Base-by-base conservation (phyloP, 92 coral and sea anemone species). In the Zoanthus sansibaricus region DNA sequence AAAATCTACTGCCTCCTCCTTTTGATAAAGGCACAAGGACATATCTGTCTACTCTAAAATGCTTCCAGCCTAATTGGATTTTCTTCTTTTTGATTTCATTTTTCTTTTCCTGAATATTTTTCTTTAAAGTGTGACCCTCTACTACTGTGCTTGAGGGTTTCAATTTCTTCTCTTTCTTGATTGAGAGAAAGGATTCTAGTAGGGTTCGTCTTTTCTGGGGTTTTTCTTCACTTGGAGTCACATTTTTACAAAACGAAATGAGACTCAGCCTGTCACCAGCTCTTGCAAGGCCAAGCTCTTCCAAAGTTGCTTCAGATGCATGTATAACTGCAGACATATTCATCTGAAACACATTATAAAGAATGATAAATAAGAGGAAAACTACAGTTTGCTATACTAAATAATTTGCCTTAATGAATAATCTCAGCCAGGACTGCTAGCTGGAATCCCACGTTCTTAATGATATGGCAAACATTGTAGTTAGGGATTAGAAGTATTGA, bases 1-100 rank as follows among this genome's bases (percentile, higher is more conserved):
- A 83, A 45, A 66, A 16, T 49, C 94, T 76, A 84, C 91, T 88
- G 6, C 94, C 94, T 72, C 94, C 94, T 77, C 94, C 91, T 59
- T 88, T 91, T 66, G 86, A 45, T 37, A 89, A 73, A 7, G 89
- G 92, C 0, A 90, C 89, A 18, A 88, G 88, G 54, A 87, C 86
- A 68, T 92, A 76, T 1, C 58, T n/a, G 5, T 89, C 77, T 6
- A 80, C 90, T 32, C 56, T 80, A 59, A 80, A 92, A 83, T 89
- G 94, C 75, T 89, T 92, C 91, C 92, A 89, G 20, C 92, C 94
- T 82, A 84, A 69, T 13, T 82, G 89, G 3, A 87, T 87, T 54
- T 76, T 56, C 42, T 78, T 87, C 14, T 7, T 79, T 86, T 90
- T 86, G 42, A 75, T 49, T 82, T 76, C 67, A 66, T 84, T 16